Percentiles rank a stretch among this genome's conserved stretches.
Conservation (phyloP, 2,797 vertebrate genomes). For the Mus minutoides region DNA sequence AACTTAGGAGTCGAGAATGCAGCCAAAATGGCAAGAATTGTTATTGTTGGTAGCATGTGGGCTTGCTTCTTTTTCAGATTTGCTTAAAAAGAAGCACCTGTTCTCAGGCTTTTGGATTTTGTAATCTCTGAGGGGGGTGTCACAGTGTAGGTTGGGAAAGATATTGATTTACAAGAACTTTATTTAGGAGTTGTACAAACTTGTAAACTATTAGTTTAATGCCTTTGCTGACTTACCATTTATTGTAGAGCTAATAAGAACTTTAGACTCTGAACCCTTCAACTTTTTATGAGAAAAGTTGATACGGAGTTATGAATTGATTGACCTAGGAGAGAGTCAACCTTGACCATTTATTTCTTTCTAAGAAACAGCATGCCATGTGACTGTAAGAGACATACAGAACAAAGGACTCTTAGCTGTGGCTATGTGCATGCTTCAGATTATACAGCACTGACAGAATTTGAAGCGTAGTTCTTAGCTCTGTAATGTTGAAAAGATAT, state of each 20-base stretch:
- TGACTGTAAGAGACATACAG: not conserved
- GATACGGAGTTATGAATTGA: not conserved
- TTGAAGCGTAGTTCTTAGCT: not conserved
- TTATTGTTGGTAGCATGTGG: not conserved
- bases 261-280: not conserved
- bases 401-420: not conserved
- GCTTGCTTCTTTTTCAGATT: slow-evolving; percentile 13
- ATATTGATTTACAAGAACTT: slow-evolving; percentile 17
- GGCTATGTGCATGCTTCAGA: not conserved
- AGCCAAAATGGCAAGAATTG: not conserved
- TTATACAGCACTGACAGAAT: slow-evolving; percentile 11
- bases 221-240: slow-evolving; percentile 48
- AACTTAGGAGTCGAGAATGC: not conserved
- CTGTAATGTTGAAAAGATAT: not conserved
- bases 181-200: not conserved
- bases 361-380: not conserved
- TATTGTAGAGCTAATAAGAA: slow-evolving; percentile 29
- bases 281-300: slow-evolving; percentile 46
- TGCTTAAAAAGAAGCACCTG: not conserved
- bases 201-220: slow-evolving; percentile 46
- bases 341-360: slow-evolving; percentile 26
- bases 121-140: not conserved
- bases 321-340: not conserved
- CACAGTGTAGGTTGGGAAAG: not conserved
- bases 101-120: slow-evolving; percentile 4